A percentile compares a stretch with the other conserved stretches of the same genome.
Evolutionary conservation across 2,113 vertebrate genomes (phyloP).

Genomic region (Tragulus kanchil): DNA sequence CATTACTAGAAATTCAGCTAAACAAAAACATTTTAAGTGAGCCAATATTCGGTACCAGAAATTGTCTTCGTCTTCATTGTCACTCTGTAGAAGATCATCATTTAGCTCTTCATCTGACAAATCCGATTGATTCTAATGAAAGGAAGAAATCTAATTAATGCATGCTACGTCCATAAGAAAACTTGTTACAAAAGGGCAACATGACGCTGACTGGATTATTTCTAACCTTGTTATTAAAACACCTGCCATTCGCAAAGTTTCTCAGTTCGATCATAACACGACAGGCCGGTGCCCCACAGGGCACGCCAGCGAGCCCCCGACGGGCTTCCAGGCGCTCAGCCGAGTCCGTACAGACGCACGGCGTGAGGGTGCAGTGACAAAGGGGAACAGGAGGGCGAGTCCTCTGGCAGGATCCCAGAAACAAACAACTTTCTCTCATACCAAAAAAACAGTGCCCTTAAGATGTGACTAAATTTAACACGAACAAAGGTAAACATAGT

Average conservation of each 20-base stretch:
- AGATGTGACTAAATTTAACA: constrained; percentile 7
- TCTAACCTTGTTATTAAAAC: not conserved
- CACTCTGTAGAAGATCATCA: constrained; percentile 98
- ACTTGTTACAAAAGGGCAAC: not conserved
- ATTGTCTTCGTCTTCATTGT: constrained; percentile 94
- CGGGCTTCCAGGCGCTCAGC: not conserved
- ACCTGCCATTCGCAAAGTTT: not conserved
- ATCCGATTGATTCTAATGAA: constrained; percentile 95
- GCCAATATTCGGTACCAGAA: constrained; percentile 85
- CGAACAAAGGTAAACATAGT: not conserved
- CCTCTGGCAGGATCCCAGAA: not conserved
- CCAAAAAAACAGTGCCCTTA: not conserved
- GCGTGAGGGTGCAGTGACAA: not conserved
- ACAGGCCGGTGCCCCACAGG: not conserved
- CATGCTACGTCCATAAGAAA: not conserved
- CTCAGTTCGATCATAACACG: too few relatives aligned
- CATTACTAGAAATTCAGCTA: not conserved
- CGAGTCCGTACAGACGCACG: not conserved
- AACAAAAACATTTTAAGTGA: constrained; percentile 9
- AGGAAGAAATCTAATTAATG: constrained; percentile 72
- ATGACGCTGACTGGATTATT: not conserved
- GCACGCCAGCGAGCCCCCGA: not conserved
- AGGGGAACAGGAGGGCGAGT: not conserved
- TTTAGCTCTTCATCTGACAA: constrained; percentile 98
- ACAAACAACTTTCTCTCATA: not conserved